phyloP scores from a whole-genome alignment of 2,113 vertebrate species.

The Ancistrus triradiatus region DNA sequence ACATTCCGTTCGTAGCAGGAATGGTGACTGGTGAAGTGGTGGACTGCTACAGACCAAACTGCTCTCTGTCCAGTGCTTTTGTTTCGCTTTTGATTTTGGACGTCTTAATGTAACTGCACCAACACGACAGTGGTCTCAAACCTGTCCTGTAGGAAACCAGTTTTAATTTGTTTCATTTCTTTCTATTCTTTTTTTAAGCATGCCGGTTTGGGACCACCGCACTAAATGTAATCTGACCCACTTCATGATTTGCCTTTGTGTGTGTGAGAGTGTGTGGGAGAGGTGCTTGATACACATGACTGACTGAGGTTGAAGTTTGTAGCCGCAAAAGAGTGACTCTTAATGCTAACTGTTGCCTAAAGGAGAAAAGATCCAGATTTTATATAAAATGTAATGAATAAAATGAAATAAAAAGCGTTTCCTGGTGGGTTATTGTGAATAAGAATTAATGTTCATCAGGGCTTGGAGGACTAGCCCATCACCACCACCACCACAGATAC shows the following conservation, averaged over 20 bases:
- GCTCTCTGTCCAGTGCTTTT: conserved; percentile 52
- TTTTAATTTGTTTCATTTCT: too few species aligned
- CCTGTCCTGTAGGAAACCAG: conserved; percentile 44
- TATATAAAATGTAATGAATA: conserved; percentile 67
- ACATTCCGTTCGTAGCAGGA: conserved; percentile 28
- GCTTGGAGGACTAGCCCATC: too few species aligned
- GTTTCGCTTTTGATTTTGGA: conserved; percentile 54
- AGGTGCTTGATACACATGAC: conserved; percentile 40
- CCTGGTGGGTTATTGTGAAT: neutral
- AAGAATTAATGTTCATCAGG: too few species aligned
- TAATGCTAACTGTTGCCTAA: conserved; percentile 67
- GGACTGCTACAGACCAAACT: conserved; percentile 47
- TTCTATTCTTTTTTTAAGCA: too few species aligned
- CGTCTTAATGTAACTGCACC: conserved; percentile 45
- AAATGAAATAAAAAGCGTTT: conserved; percentile 36
- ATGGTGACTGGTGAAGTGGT: too few species aligned
- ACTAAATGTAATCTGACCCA: conserved; percentile 51
- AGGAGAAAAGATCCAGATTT: conserved; percentile 53
- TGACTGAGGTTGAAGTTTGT: conserved; percentile 48
- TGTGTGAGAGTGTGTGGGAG: conserved; percentile 43
- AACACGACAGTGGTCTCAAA: conserved; percentile 61
- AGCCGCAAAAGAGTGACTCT: conserved; percentile 61
- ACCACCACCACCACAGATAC: too few species aligned
- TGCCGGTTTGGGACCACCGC: conserved; percentile 61
- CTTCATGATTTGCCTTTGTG: conserved; percentile 54